Evolutionary conservation across 2,888 invertebrate genomes (phyloP).

Genomic region (Dryobota labecula): DNA sequence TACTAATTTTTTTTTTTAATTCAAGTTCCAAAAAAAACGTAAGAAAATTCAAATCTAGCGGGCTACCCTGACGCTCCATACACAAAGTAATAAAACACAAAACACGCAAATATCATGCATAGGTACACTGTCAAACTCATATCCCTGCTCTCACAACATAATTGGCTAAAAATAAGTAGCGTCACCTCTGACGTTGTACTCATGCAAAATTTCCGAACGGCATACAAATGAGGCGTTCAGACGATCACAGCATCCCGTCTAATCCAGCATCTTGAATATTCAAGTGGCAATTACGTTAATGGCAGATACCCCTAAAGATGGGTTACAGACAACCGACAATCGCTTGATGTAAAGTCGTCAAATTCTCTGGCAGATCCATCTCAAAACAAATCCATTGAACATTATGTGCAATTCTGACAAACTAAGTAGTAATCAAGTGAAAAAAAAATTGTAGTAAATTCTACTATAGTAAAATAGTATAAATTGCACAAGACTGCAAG

Average conservation of each 20-base stretch:
- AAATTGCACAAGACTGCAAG: too few relatives aligned
- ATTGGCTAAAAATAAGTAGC: conserved; percentile 52
- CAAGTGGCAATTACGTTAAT: conserved; percentile 76
- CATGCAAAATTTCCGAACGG: conserved; percentile 66
- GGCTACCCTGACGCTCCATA: too few relatives aligned
- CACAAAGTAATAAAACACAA: background rate
- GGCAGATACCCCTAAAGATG: conserved; percentile 64
- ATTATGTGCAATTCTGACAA: background rate
- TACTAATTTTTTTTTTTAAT: too few relatives aligned
- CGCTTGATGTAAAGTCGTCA: background rate
- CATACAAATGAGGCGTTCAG: conserved; percentile 69
- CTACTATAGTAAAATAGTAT: too few relatives aligned
- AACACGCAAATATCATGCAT: background rate
- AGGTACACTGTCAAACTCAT: background rate
- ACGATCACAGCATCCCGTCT: conserved; percentile 69
- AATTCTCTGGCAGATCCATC: background rate
- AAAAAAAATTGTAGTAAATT: too few relatives aligned
- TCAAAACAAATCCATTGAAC: too few relatives aligned
- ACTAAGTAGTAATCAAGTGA: background rate
- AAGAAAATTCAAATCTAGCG: too few relatives aligned
- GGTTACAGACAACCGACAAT: conserved; percentile 26
- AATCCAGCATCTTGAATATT: conserved; percentile 76
- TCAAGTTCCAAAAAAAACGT: too few relatives aligned
- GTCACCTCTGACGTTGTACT: conserved; percentile 59
- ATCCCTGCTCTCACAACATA: conserved; percentile 8